A percentile compares a stretch with the other conserved stretches of the same genome.
Evolutionary conservation across 2,797 vertebrate genomes (phyloP).

Genomic region (Amblyopsis hoosieri): DNA sequence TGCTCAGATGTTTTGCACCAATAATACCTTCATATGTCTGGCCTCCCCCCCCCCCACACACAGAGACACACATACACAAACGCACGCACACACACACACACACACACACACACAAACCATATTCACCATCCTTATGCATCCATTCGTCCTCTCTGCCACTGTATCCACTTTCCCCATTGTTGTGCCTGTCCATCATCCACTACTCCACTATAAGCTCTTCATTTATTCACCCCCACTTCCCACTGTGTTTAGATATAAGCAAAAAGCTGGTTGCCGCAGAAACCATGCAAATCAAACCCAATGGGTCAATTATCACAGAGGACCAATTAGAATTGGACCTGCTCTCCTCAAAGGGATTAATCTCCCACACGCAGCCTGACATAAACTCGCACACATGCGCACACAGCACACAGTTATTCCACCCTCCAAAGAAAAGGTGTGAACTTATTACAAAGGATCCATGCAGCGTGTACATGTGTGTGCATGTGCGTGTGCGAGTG

Average conservation of each 20-base stretch:
- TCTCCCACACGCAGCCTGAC: slow-evolving; percentile 1
- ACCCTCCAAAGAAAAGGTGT: too few relatives aligned
- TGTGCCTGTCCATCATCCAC: neutral
- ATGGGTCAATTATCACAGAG: slow-evolving; percentile 62
- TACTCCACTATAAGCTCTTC: neutral
- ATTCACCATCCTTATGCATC: neutral
- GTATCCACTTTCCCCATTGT: neutral
- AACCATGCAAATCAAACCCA: slow-evolving; percentile 60
- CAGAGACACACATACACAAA: too few relatives aligned
- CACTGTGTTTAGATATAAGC: slow-evolving; percentile 36
- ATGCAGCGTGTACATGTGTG: too few relatives aligned
- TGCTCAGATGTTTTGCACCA: too few relatives aligned
- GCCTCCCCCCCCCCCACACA: too few relatives aligned
- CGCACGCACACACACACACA: too few relatives aligned
- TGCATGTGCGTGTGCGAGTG: too few relatives aligned
- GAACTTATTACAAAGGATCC: too few relatives aligned
- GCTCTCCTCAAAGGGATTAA: slow-evolving; percentile 49
- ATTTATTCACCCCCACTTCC: slow-evolving; percentile 5
- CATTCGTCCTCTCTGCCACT: neutral
- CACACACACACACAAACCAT: too few relatives aligned
- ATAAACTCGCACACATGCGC: neutral
- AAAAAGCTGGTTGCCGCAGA: slow-evolving; percentile 57
- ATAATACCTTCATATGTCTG: too few relatives aligned
- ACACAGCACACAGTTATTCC: neutral
- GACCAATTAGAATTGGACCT: slow-evolving; percentile 59